phyloP scores from a whole-genome alignment of 2,888 invertebrate genomes.

The Troides helena region DNA sequence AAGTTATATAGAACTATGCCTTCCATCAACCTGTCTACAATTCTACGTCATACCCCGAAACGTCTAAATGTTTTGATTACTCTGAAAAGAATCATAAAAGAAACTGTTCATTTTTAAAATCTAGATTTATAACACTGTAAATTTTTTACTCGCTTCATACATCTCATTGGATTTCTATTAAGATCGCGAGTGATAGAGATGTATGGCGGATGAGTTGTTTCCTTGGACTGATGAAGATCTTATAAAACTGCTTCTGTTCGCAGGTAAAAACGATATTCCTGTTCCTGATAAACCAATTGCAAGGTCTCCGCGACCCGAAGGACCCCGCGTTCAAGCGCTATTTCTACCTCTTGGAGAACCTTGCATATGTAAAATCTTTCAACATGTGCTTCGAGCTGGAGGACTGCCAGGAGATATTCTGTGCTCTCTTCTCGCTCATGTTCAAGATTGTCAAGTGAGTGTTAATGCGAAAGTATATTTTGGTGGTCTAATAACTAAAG shows the following conservation, averaged over 20 bases:
- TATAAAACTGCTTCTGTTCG: not conserved
- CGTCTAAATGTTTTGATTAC: too few relatives aligned
- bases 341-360: constrained; percentile 97
- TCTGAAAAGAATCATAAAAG: not conserved
- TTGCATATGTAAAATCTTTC: constrained; percentile 98
- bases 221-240: not conserved
- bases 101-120: not conserved
- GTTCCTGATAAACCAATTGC: constrained; percentile 95
- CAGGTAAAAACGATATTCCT: constrained; percentile 90
- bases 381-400: constrained; percentile 99
- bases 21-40: too few relatives aligned
- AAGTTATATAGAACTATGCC: too few relatives aligned
- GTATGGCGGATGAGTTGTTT: not conserved
- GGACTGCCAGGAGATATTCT: constrained; percentile 98
- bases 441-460: constrained; percentile 97
- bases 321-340: constrained; percentile 98
- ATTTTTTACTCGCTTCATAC: not conserved
- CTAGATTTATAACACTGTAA: not conserved
- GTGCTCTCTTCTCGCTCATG: constrained; percentile 94
- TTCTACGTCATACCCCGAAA: not conserved
- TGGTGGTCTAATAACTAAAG: not conserved
- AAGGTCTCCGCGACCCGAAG: constrained; percentile 96
- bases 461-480: constrained; percentile 5
- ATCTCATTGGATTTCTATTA: not conserved
- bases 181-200: not conserved